Conservation (phyloP, 2,888 invertebrate species). For the Eupsilia transversa region DNA sequence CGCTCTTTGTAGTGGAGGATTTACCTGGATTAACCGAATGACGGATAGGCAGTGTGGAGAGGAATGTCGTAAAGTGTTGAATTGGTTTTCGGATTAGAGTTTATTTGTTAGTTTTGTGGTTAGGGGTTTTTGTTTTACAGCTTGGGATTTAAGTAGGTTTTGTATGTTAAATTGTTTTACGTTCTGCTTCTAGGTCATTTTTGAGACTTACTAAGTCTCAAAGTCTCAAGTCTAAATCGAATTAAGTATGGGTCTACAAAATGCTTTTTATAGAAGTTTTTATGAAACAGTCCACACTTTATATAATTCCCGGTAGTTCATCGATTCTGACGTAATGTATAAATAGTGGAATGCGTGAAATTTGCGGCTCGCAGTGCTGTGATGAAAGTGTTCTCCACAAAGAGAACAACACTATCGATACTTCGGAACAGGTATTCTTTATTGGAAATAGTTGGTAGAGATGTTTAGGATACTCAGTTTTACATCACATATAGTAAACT, state of each 20-base stretch:
- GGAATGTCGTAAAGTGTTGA: conserved; percentile 39
- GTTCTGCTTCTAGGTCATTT: background rate
- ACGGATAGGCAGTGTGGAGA: conserved; percentile 67
- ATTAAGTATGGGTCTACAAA: background rate
- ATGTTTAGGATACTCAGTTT: conserved; percentile 27
- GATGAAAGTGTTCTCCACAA: conserved; percentile 53
- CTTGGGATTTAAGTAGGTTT: background rate
- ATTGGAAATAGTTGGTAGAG: conserved; percentile 59
- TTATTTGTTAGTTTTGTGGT: conserved; percentile 30
- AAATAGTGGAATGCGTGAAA: conserved; percentile 69
- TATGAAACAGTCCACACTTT: conserved; percentile 27
- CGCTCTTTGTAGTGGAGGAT: conserved; percentile 80
- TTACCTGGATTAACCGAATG: conserved; percentile 78
- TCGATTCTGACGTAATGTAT: conserved; percentile 61
- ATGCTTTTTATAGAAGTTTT: background rate
- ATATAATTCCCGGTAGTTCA: conserved; percentile 35
- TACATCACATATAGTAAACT: background rate
- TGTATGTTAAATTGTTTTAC: background rate
- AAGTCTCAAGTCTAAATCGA: too few species aligned
- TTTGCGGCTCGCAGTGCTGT: conserved; percentile 50
- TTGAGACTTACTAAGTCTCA: background rate
- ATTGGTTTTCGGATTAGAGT: conserved; percentile 38
- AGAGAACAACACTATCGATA: conserved; percentile 50
- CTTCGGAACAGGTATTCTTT: conserved; percentile 51
- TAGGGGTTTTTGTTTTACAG: conserved; percentile 10